Evolutionary conservation across 2,113 vertebrate genomes (phyloP).

Genomic region (Onychostruthus taczanowskii): DNA sequence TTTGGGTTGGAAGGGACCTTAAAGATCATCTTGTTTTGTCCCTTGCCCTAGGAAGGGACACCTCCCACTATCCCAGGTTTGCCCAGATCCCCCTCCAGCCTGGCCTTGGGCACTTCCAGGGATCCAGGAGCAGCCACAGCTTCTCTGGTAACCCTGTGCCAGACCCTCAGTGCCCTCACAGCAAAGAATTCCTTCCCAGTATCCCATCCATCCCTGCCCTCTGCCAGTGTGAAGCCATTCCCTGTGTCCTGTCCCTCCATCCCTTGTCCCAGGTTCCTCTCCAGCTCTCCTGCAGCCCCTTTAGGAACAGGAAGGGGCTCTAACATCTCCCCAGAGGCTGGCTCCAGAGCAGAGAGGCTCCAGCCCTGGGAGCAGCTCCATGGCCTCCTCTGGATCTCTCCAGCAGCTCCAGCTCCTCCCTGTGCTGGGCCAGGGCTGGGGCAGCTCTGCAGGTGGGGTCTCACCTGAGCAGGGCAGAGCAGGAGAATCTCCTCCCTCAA

Average conservation of each 20-base stretch:
- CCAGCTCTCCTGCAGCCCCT: not conserved
- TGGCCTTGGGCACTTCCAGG: not conserved
- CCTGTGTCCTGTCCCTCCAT: not conserved
- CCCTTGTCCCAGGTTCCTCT: not conserved
- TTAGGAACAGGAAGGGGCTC: not conserved
- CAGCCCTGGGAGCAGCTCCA: fast-evolving
- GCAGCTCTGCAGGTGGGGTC: not conserved
- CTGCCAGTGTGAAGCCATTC: not conserved
- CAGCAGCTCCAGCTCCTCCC: not conserved
- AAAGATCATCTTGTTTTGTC: fast-evolving
- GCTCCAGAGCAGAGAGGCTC: not conserved
- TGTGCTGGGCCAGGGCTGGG: not conserved
- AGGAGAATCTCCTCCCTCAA: not conserved
- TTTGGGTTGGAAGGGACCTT: not conserved
- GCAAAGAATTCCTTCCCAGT: fast-evolving
- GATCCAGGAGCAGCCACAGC: not conserved
- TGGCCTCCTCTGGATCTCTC: not conserved
- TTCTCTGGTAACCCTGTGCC: not conserved
- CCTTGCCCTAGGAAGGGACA: not conserved
- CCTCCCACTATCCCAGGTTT: fast-evolving
- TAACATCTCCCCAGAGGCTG: not conserved
- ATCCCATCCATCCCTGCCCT: fast-evolving
- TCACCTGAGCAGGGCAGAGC: not conserved
- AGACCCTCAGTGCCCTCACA: fast-evolving
- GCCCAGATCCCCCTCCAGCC: fast-evolving